These are phyloP conservation scores for Chionoecetes opilio DNA, from an alignment of 1,140 invertebrate species.

Conservation along the genomic window DNA sequence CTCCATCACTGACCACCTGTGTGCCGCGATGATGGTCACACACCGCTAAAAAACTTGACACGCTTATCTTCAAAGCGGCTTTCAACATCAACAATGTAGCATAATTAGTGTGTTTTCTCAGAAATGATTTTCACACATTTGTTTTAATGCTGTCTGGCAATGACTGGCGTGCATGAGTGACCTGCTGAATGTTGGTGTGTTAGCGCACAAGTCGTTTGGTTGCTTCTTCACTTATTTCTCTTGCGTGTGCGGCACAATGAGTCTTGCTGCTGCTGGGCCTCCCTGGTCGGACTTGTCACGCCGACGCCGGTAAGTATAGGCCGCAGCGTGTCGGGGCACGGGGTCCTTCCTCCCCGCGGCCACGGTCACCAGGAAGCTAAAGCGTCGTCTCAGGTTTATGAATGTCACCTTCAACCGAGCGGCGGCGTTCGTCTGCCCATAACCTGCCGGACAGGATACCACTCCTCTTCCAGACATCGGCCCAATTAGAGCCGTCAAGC, in stretches of 20 bases:
- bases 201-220: no score
- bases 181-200: no score
- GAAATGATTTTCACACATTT: no score
- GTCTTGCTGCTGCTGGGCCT: no score
- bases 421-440: neutral
- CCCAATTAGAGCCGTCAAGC: neutral
- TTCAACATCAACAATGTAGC: no score
- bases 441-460: neutral
- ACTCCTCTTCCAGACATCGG: neutral
- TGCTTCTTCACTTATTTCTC: no score
- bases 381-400: neutral
- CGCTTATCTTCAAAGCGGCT: no score
- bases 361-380: neutral
- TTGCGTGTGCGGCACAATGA: no score
- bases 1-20: neutral
- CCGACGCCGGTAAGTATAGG: neutral
- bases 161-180: no score
- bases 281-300: neutral
- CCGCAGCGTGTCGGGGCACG: neutral
- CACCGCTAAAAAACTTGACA: no score
- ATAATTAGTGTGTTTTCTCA: no score
- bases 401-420: slow-evolving; percentile 16
- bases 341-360: neutral
- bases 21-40: neutral
- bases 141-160: no score